phyloP scores from a whole-genome alignment of 2,888 invertebrate genomes.

The Patella ulyssiponensis region DNA sequence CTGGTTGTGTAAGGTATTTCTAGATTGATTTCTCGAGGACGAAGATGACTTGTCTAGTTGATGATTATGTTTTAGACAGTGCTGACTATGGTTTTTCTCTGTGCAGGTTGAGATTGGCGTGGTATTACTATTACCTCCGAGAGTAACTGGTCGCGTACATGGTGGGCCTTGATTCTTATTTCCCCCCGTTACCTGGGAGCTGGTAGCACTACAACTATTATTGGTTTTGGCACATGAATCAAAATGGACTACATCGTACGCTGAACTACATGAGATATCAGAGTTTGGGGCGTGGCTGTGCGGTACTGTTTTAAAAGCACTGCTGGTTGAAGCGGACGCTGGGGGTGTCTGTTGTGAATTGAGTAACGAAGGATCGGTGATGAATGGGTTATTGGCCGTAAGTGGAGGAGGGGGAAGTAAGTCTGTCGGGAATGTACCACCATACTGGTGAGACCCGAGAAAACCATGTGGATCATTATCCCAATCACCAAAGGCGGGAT shows the following conservation, averaged over 20 bases:
- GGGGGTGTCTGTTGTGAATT: slow-evolving; percentile 30
- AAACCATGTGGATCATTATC: slow-evolving; percentile 65
- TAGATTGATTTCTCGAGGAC: neutral
- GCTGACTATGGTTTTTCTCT: slow-evolving; percentile 50
- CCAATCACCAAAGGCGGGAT: slow-evolving; percentile 69
- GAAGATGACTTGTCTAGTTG: slow-evolving; percentile 7
- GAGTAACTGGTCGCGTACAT: slow-evolving; percentile 58
- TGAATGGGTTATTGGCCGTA: slow-evolving; percentile 46
- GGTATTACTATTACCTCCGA: slow-evolving; percentile 63
- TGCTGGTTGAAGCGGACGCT: slow-evolving; percentile 43
- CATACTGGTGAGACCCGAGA: slow-evolving; percentile 49
- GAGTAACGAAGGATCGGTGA: slow-evolving; percentile 47
- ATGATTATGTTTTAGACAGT: slow-evolving; percentile 52
- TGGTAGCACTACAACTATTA: slow-evolving; percentile 29
- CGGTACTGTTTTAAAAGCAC: slow-evolving; percentile 54
- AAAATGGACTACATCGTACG: slow-evolving; percentile 22
- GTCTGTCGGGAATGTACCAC: slow-evolving; percentile 52
- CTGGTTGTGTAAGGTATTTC: neutral
- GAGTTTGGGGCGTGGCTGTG: slow-evolving; percentile 41
- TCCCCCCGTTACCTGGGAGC: neutral
- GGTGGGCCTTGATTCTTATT: slow-evolving; percentile 44
- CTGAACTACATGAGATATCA: slow-evolving; percentile 36
- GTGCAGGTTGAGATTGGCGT: slow-evolving; percentile 27
- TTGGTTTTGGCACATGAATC: slow-evolving; percentile 37
- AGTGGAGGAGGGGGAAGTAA: slow-evolving; percentile 64